Percentiles rank a stretch among this genome's conserved stretches.
Evolutionary conservation across 2,113 vertebrate genomes (phyloP).

Genomic region (Suricata suricatta): DNA sequence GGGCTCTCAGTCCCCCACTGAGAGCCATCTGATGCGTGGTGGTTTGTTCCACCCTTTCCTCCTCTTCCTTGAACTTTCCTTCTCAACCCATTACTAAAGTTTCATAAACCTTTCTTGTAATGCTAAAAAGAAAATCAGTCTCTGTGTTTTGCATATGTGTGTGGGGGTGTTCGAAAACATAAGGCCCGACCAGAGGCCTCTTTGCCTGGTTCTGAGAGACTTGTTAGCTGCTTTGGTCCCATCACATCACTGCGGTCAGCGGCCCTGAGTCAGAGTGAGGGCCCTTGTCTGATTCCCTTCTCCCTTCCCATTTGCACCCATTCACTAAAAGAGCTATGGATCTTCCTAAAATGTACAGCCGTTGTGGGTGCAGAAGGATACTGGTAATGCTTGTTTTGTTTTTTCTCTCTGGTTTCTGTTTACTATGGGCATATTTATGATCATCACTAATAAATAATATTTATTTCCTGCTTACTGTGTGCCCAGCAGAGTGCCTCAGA

Average conservation of each 20-base stretch:
- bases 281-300: too few relatives aligned
- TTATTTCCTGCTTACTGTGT: not conserved
- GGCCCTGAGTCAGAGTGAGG: too few relatives aligned
- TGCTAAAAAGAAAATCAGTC: not conserved
- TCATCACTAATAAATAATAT: not conserved
- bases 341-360: not conserved
- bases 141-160: not conserved
- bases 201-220: not conserved
- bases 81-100: not conserved
- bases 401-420: not conserved
- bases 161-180: not conserved
- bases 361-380: not conserved
- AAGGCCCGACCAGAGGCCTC: not conserved
- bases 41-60: not conserved
- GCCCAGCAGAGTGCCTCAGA: not conserved
- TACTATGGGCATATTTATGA: not conserved
- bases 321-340: not conserved
- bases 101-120: not conserved
- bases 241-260: accelerated
- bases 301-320: not conserved
- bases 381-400: not conserved
- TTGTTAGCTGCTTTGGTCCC: not conserved
- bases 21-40: not conserved
- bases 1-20: not conserved
- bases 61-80: not conserved